Percentiles rank a stretch among this genome's conserved stretches.
These are phyloP conservation scores for Eledona agricola DNA, from an alignment of 2,888 invertebrate species.

Conservation along the genomic window DNA sequence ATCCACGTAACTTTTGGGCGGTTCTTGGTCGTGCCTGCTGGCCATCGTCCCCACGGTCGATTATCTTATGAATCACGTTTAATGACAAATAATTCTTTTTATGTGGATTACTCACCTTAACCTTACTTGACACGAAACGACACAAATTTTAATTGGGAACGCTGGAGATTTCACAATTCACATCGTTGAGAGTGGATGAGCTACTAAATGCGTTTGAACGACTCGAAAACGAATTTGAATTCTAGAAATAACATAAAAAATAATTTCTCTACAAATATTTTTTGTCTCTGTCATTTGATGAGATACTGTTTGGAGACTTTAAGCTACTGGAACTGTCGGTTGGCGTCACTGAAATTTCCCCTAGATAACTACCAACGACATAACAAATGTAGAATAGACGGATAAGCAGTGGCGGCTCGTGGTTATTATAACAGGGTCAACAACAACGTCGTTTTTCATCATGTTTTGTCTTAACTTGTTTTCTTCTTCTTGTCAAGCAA, in stretches of 20 bases:
- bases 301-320: constrained; percentile 30
- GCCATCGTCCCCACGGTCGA: constrained; percentile 15
- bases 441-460: too few species aligned
- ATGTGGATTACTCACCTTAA: constrained; percentile 38
- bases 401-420: too few species aligned
- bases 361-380: constrained; percentile 7
- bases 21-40: constrained; percentile 32
- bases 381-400: constrained; percentile 2
- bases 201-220: background rate
- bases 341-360: constrained; percentile 16
- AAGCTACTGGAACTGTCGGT: background rate
- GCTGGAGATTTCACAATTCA: too few species aligned
- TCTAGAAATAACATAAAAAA: constrained; percentile 8
- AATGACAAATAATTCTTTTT: constrained; percentile 24
- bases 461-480: too few species aligned
- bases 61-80: constrained; percentile 18
- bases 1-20: constrained; percentile 73
- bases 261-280: constrained; percentile 26
- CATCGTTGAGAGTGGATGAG: too few species aligned
- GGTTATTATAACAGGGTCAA: too few species aligned
- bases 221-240: background rate
- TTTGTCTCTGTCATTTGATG: constrained; percentile 33
- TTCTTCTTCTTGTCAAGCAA: too few species aligned
- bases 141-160: constrained; percentile 1
- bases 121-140: constrained; percentile 32